These are phyloP conservation scores for Gonioctena quinquepunctata DNA, from an alignment of 1,140 invertebrate genomes.

Conservation along the genomic window DNA sequence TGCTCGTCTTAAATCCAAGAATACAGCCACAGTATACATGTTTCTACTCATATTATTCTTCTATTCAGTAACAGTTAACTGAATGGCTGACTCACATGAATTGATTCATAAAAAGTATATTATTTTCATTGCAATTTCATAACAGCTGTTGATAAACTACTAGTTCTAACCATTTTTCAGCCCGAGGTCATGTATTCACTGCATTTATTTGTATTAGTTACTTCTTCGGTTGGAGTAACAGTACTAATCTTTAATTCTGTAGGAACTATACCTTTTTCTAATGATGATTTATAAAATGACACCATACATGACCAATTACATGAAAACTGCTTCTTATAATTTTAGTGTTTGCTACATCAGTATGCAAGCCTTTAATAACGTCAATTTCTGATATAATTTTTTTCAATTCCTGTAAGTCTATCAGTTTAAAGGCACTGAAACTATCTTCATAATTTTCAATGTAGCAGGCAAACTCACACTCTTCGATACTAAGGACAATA, in stretches of 20 bases:
- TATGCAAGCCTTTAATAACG: background rate
- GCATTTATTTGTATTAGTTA: constrained; percentile 5
- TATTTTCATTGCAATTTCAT: background rate
- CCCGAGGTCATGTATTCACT: background rate
- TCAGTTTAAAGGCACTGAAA: background rate
- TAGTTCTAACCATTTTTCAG: background rate
- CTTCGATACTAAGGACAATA: constrained; percentile 1
- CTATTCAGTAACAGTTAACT: background rate
- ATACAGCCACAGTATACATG: no score
- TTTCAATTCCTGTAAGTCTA: background rate
- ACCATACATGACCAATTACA: constrained; percentile 5
- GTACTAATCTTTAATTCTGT: constrained; percentile 3
- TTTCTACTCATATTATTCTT: no score
- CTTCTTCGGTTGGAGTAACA: background rate
- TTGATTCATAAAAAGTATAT: constrained; percentile 9
- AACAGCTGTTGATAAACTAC: background rate
- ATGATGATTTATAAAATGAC: background rate
- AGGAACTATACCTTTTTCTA: constrained; percentile 4
- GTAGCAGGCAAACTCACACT: background rate
- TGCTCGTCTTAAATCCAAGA: no score
- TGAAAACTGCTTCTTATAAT: constrained; percentile 4
- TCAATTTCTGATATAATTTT: constrained; percentile 4
- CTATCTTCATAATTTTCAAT: constrained; percentile 7
- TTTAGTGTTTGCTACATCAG: background rate
- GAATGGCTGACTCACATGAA: background rate